Conservation (phyloP, 2,888 invertebrate species). For the Ceriagrion tenellum region DNA sequence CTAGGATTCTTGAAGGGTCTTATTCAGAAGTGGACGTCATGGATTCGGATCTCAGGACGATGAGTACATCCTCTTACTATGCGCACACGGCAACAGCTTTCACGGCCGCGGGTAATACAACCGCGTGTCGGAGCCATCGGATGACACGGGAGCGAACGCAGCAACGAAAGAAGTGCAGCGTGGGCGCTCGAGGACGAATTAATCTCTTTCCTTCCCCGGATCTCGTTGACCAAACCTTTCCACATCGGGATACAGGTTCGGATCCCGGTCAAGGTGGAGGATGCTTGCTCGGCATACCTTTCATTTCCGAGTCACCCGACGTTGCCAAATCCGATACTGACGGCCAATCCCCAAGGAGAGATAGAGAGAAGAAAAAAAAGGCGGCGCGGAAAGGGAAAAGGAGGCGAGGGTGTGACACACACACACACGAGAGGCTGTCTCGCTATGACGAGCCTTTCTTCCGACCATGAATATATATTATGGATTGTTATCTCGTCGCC, state of each 20-base stretch:
- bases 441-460: neutral
- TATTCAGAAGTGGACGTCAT: too few relatives aligned
- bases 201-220: constrained; percentile 12
- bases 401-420: neutral
- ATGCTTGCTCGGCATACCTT: constrained; percentile 24
- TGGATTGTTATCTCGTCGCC: too few relatives aligned
- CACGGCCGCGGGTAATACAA: too few relatives aligned
- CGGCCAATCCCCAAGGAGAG: neutral
- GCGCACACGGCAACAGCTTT: too few relatives aligned
- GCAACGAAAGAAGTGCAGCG: neutral
- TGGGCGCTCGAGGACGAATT: neutral
- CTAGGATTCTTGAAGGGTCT: too few relatives aligned
- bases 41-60: too few relatives aligned
- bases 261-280: constrained; percentile 39
- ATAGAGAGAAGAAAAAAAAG: neutral
- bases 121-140: too few relatives aligned
- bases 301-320: neutral
- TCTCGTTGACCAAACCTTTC: constrained; percentile 16
- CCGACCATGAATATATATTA: too few relatives aligned
- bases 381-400: neutral
- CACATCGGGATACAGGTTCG: neutral
- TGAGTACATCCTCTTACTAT: too few relatives aligned
- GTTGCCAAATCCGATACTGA: neutral
- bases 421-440: neutral
- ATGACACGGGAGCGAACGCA: neutral